A percentile compares a stretch with the other conserved stretches of the same genome.
phyloP scores from a whole-genome alignment of 2,888 invertebrate genomes.

The Invenusta paracnida region DNA sequence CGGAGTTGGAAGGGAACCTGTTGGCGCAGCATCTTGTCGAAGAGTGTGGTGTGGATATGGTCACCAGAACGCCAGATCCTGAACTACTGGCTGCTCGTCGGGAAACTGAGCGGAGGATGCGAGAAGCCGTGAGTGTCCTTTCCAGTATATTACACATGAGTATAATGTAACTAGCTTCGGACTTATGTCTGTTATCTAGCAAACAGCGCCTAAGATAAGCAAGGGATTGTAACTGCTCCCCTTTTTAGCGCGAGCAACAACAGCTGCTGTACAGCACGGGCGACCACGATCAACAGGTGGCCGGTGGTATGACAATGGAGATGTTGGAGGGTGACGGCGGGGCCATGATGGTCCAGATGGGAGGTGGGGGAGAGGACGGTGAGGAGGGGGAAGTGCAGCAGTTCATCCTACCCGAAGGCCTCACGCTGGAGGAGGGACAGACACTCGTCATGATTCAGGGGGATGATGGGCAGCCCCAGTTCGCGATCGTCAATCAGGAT shows the following conservation, averaged over 20 bases:
- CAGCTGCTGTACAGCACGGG: background rate
- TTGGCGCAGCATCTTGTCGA: constrained; percentile 40
- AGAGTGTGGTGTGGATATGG: constrained; percentile 37
- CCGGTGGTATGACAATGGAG: background rate
- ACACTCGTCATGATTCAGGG: constrained; percentile 35
- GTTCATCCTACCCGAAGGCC: constrained; percentile 18
- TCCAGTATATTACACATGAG: background rate
- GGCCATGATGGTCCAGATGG: background rate
- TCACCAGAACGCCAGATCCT: constrained; percentile 31
- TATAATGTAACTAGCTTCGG: no score
- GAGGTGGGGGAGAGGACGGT: background rate
- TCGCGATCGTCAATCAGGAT: constrained; percentile 32
- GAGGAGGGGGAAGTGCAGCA: constrained; percentile 32
- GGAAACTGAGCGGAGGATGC: background rate
- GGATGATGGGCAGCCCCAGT: constrained; percentile 36
- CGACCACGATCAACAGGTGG: background rate
- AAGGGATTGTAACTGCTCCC: background rate
- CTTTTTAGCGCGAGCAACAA: background rate
- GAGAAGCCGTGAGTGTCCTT: background rate
- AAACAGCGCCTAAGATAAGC: background rate
- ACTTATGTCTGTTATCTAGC: background rate
- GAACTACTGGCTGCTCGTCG: constrained; percentile 19
- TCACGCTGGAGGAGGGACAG: constrained; percentile 25
- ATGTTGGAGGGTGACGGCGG: background rate
- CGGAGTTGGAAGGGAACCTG: constrained; percentile 33